Base-by-base conservation (phyloP, 2,888 invertebrate species). In the Chouioia cunea region DNA sequence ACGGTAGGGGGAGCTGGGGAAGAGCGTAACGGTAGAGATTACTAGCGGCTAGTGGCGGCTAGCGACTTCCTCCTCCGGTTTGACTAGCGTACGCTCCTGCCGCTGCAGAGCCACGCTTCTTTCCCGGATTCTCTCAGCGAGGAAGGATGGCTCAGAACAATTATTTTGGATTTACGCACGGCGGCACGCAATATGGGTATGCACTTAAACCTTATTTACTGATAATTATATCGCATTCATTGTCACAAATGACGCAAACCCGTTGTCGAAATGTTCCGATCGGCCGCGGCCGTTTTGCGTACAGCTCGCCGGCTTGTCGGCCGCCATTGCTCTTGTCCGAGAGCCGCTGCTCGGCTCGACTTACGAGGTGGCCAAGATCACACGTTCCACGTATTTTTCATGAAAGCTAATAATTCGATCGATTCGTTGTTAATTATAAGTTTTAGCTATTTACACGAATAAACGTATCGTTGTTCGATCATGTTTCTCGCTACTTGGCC, bases 101-200 rank as follows among this genome's bases (percentile, higher is more conserved):
- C 60, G 47, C 48, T n/a, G 15, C 48, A 15, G 15, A 15, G 44
- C 36, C 48, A 69, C 65, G 62, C 69, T 66, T 63, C 66, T 70
- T 66, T 70, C 70, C 70, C 64, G 71, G 67, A 60, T 50, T 56
- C 67, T 59, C 58, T 63, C 63, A 20, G 23, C 47, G 56, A 56
- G 70, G 56, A 36, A 83, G 82, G 84, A 92, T 94, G 94, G 93
- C 94, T 88, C 92, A 95, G 87, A 96, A 96, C 89, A 96, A 96
- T 90, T 96, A 96, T 90, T 95, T 95, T 87, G 95, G 95, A 86
- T 96, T 96, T 90, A 94, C 95, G 83, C 95, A 96, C 87, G 94
- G 95, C 84, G 95, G 95, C 86, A 94, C 95, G 83, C 96, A 96
- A 89, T 95, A 95, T 87, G 93, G 93, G 93, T 94, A 89, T 90